Evolutionary conservation across 2,797 vertebrate species (phyloP).

Genomic region (Takifugu ocellatus): DNA sequence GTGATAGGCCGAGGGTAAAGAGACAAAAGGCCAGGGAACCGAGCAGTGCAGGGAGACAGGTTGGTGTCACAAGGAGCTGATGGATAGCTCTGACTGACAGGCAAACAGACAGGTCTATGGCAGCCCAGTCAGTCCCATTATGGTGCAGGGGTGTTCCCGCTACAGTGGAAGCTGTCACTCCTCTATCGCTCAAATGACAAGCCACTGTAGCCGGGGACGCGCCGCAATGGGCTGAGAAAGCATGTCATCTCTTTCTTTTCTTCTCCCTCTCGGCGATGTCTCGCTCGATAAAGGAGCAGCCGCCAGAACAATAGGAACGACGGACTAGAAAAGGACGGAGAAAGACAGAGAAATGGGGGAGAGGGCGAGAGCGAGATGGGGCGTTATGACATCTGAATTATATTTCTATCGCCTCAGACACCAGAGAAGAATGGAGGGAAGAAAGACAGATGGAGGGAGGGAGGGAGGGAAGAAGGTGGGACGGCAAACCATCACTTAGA

Average conservation of each 20-base stretch:
- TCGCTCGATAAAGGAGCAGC: conserved; percentile 81
- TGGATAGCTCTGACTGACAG: conserved; percentile 67
- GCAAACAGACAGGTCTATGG: conserved; percentile 71
- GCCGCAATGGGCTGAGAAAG: conserved; percentile 78
- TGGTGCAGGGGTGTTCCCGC: conserved; percentile 75
- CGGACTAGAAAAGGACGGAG: conserved; percentile 72
- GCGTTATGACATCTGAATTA: conserved; percentile 84
- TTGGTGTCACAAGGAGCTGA: conserved; percentile 61
- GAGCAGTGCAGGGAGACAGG: conserved; percentile 45
- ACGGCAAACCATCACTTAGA: conserved; percentile 74
- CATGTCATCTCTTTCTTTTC: conserved; percentile 79
- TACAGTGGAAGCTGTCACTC: conserved; percentile 78
- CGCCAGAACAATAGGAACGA: conserved; percentile 78
- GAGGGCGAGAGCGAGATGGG: conserved; percentile 70
- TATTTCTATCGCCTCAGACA: conserved; percentile 77
- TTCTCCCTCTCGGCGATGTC: conserved; percentile 74
- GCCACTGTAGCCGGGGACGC: conserved; percentile 71
- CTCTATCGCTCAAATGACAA: conserved; percentile 70
- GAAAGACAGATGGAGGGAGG: conserved; percentile 57
- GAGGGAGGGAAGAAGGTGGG: conserved; percentile 62
- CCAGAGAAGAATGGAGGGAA: conserved; percentile 62
- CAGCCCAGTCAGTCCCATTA: conserved; percentile 74
- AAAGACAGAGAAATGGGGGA: conserved; percentile 66
- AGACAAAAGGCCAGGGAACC: background rate
- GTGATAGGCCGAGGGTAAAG: background rate